Evolutionary conservation across 2,888 invertebrate genomes (phyloP).

Genomic region (Xylophagus ater): DNA sequence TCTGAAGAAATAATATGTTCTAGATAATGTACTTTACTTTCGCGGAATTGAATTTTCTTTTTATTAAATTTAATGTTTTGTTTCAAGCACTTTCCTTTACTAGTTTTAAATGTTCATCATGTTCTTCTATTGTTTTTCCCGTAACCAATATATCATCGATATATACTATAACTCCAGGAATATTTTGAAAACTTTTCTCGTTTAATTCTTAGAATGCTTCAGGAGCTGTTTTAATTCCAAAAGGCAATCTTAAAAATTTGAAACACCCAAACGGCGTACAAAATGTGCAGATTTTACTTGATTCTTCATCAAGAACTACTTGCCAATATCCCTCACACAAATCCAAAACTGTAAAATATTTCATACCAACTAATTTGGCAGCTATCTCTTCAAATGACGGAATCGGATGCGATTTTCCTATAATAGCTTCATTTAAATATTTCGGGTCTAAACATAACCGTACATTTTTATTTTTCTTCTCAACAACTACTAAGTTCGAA

Average conservation of each 20-base stretch:
- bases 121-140: constrained; percentile 4
- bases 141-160: constrained; percentile 12
- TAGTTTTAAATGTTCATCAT: constrained; percentile 7
- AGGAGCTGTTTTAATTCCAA: constrained; percentile 7
- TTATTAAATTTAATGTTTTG: constrained; percentile 5
- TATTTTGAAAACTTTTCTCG: constrained; percentile 19
- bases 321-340: neutral
- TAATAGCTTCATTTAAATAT: no score
- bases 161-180: constrained; percentile 12
- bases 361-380: no score
- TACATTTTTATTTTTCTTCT: neutral
- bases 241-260: constrained; percentile 10
- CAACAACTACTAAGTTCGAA: neutral
- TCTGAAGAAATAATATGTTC: no score
- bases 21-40: no score
- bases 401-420: no score
- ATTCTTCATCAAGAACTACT: neutral
- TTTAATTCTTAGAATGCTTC: constrained; percentile 18
- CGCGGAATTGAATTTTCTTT: no score
- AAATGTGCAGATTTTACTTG: constrained; percentile 13
- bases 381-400: no score
- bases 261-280: constrained; percentile 12
- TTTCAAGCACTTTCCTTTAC: constrained; percentile 7
- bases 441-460: neutral
- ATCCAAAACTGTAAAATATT: no score